Conservation (phyloP, 2,113 vertebrate genomes). For the Oryzias curvinotus region DNA sequence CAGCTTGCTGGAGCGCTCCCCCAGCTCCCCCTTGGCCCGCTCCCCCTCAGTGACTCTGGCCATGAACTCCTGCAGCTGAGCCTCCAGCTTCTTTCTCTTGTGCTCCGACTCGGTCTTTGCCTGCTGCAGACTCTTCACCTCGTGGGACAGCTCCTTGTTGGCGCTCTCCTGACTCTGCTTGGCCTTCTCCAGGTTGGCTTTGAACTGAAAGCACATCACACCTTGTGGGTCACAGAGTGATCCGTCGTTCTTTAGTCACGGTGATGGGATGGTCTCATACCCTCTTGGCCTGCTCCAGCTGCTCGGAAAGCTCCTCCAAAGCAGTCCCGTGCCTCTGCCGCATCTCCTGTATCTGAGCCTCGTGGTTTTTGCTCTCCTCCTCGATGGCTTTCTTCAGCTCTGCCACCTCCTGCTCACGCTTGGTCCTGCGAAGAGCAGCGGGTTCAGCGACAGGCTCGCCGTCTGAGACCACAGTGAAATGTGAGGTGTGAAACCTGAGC, state of each 20-base stretch:
- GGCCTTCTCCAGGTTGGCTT: slow-evolving; percentile 95
- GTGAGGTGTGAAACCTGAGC: slow-evolving; percentile 82
- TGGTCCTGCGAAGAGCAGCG: slow-evolving; percentile 78
- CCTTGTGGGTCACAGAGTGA: too few species aligned
- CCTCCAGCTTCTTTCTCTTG: slow-evolving; percentile 96
- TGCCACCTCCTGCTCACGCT: slow-evolving; percentile 95
- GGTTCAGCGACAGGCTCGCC: neutral
- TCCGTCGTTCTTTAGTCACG: too few species aligned
- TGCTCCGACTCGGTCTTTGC: slow-evolving; percentile 91
- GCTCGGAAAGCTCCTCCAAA: slow-evolving; percentile 93
- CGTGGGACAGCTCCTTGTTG: slow-evolving; percentile 91
- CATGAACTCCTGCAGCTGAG: slow-evolving; percentile 90
- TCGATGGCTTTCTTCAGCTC: slow-evolving; percentile 97
- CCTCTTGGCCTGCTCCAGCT: slow-evolving; percentile 96
- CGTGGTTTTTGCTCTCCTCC: slow-evolving; percentile 94
- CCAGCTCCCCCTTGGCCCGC: slow-evolving; percentile 83
- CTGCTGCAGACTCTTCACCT: slow-evolving; percentile 94
- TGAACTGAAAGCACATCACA: slow-evolving; percentile 79
- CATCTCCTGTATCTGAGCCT: slow-evolving; percentile 95
- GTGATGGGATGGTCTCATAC: slow-evolving; percentile 57
- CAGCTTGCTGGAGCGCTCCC: slow-evolving; percentile 87
- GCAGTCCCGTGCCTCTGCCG: slow-evolving; percentile 86
- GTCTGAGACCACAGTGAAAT: neutral
- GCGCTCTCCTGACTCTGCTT: slow-evolving; percentile 93
- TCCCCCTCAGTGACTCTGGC: slow-evolving; percentile 89